Conservation (phyloP, 1,140 invertebrate genomes). For the Coptotermes formosanus region DNA sequence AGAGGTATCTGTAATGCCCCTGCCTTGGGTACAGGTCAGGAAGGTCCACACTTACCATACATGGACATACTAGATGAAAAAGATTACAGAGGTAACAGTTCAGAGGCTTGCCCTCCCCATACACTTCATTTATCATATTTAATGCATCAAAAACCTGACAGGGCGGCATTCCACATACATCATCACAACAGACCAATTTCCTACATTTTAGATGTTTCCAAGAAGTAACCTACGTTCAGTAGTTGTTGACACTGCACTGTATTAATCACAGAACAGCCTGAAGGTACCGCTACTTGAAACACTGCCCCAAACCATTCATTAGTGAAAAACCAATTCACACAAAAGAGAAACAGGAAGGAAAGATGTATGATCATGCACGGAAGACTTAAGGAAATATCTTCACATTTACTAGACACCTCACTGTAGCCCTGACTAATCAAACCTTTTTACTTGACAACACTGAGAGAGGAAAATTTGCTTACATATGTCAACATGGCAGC, state of each 20-base stretch:
- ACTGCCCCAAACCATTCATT: background rate
- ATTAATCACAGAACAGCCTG: background rate
- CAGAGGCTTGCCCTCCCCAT: no score
- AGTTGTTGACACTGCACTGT: background rate
- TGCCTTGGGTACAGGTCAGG: no score
- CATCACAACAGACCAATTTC: background rate
- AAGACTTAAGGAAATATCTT: slow-evolving; percentile 12
- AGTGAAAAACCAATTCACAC: background rate
- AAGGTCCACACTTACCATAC: no score
- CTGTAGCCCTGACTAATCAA: background rate
- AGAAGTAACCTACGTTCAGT: background rate
- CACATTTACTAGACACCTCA: background rate
- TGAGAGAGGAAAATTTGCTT: background rate
- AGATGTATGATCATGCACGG: background rate
- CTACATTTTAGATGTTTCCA: background rate
- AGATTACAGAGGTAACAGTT: no score
- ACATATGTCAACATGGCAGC: background rate
- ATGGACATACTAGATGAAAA: no score
- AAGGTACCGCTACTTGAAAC: background rate
- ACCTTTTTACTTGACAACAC: background rate
- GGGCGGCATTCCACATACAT: background rate
- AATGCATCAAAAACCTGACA: no score
- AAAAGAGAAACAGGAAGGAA: slow-evolving; percentile 6
- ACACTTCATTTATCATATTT: no score
- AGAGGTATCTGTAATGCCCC: no score